phyloP scores from a whole-genome alignment of 2,888 invertebrate genomes.

The Nomada fucata region DNA sequence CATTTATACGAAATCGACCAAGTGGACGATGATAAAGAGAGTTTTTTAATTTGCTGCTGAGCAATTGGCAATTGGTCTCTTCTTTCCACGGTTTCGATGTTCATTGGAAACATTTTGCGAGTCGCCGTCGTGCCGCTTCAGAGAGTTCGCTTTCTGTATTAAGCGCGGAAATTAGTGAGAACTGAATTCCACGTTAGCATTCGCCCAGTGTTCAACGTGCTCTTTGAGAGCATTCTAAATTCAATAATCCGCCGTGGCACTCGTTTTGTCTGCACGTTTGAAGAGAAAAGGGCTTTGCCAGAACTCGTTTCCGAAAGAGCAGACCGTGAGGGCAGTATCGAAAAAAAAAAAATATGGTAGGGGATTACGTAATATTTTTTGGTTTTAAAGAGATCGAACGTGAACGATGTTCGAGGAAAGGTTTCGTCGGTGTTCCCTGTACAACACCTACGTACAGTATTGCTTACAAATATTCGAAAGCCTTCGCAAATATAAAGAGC shows the following conservation, averaged over 20 bases:
- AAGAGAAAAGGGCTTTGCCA: background rate
- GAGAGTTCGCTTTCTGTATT: background rate
- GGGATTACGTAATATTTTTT: no score
- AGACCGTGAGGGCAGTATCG: no score
- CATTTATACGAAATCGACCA: no score
- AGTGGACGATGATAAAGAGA: no score
- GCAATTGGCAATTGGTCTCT: no score
- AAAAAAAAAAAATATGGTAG: background rate
- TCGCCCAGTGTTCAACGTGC: background rate
- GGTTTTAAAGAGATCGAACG: background rate
- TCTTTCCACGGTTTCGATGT: background rate
- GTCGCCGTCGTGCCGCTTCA: background rate
- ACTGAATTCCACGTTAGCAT: conserved; percentile 1
- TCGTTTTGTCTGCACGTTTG: background rate
- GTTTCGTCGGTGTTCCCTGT: no score
- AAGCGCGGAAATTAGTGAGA: background rate
- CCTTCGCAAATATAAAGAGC: no score
- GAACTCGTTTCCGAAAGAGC: background rate
- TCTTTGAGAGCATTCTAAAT: conserved; percentile 18
- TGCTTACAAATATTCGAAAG: no score
- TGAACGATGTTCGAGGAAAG: background rate
- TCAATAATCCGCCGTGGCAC: background rate
- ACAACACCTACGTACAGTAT: no score
- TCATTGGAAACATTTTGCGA: background rate
- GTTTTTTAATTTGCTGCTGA: no score